Evolutionary conservation across 2,113 vertebrate species (phyloP).

Genomic region (Daboia siamensis): DNA sequence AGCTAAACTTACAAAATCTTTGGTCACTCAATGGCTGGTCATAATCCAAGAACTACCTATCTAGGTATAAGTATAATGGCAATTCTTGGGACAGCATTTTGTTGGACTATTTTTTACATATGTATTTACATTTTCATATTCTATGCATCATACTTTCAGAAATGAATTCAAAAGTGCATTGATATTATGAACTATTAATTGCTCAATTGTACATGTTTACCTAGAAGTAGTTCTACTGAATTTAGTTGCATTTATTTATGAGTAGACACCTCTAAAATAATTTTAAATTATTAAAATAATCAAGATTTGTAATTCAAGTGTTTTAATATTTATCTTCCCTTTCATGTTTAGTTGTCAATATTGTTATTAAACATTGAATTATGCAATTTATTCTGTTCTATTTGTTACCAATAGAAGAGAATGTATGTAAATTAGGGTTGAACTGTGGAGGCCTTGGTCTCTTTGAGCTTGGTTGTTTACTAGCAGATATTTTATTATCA

Average conservation of each 20-base stretch:
- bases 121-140: background rate
- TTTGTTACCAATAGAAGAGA: background rate
- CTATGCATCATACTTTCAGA: background rate
- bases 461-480: background rate
- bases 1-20: background rate
- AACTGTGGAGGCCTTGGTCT: background rate
- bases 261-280: background rate
- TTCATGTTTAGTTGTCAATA: background rate
- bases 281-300: background rate
- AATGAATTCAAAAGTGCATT: background rate
- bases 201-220: background rate
- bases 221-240: background rate
- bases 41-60: background rate
- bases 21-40: background rate
- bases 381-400: background rate
- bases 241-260: background rate
- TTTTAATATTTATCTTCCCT: background rate
- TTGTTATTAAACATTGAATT: background rate
- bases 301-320: background rate
- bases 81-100: background rate
- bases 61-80: background rate
- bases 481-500: background rate
- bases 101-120: background rate
- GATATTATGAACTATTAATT: background rate
- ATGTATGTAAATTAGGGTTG: background rate